These are phyloP conservation scores for Smutsia gigantea DNA, from an alignment of 2,797 vertebrate species.

Conservation along the genomic window DNA sequence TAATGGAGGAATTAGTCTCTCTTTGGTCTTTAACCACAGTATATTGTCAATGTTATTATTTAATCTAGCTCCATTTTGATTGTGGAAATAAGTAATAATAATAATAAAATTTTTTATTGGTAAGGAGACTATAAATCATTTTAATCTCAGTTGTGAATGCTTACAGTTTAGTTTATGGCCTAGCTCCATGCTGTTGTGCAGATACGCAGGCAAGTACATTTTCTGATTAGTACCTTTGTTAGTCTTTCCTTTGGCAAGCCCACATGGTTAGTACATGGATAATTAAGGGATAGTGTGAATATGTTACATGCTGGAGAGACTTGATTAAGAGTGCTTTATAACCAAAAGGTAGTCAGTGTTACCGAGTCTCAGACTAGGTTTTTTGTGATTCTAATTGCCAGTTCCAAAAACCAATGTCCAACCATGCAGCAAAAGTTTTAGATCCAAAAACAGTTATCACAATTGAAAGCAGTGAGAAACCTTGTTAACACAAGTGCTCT, in stretches of 20 bases:
- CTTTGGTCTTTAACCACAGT: constrained; percentile 57
- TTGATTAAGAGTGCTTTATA: background rate
- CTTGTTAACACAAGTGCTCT: background rate
- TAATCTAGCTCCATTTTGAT: constrained; percentile 43
- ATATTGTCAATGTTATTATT: constrained; percentile 51
- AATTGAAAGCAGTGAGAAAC: background rate
- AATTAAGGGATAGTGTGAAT: background rate
- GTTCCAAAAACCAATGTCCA: background rate
- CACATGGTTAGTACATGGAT: background rate
- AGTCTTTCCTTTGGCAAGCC: constrained; percentile 4
- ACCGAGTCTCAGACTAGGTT: too few relatives aligned
- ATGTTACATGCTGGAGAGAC: background rate
- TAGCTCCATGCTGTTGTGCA: background rate
- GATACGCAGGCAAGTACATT: background rate
- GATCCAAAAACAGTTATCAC: background rate
- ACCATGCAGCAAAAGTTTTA: background rate
- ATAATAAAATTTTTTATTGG: constrained; percentile 57
- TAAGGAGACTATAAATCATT: constrained; percentile 57
- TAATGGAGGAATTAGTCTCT: constrained; percentile 40
- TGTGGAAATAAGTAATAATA: constrained; percentile 67
- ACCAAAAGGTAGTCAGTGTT: background rate
- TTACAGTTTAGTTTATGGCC: constrained; percentile 43
- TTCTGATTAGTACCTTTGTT: background rate
- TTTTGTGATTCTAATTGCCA: background rate
- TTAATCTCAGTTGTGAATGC: constrained; percentile 51